These are phyloP conservation scores for Spatulosminthurus flaviceps DNA, from an alignment of 2,888 invertebrate species.

Conservation along the genomic window DNA sequence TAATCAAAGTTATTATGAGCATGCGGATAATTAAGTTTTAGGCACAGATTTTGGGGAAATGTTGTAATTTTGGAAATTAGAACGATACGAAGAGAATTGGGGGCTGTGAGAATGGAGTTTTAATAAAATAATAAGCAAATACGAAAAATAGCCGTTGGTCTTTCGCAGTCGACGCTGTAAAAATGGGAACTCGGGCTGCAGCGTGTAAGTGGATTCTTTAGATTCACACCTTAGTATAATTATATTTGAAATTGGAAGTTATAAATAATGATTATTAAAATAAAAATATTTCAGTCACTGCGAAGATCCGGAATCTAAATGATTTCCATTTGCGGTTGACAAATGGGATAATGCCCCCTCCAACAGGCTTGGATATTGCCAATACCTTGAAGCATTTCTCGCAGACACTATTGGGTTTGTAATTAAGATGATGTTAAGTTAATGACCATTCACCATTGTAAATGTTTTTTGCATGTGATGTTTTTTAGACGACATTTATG, in stretches of 20 bases:
- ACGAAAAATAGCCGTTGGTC: too few species aligned
- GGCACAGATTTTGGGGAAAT: too few species aligned
- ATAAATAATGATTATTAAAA: neutral
- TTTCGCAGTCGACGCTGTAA: conserved; percentile 66
- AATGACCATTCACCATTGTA: too few species aligned
- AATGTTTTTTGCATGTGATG: too few species aligned
- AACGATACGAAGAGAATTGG: too few species aligned
- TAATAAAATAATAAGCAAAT: too few species aligned
- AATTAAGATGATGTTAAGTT: too few species aligned
- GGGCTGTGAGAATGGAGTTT: too few species aligned
- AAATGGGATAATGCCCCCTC: conserved; percentile 89
- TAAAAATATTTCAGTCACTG: conserved; percentile 79
- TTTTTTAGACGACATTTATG: too few species aligned
- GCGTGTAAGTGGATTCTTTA: conserved; percentile 78
- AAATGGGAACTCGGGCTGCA: conserved; percentile 92
- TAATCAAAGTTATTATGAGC: too few species aligned
- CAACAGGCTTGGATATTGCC: conserved; percentile 94
- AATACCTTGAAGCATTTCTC: conserved; percentile 98
- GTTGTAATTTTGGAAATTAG: too few species aligned
- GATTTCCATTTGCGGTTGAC: conserved; percentile 93
- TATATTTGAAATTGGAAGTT: conserved; percentile 13
- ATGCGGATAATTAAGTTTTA: too few species aligned
- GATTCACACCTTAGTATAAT: conserved; percentile 50
- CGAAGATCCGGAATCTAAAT: conserved; percentile 95
- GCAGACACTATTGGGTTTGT: conserved; percentile 92